Evolutionary conservation across 1,140 invertebrate genomes (phyloP).

Genomic region (Papilio machaon): DNA sequence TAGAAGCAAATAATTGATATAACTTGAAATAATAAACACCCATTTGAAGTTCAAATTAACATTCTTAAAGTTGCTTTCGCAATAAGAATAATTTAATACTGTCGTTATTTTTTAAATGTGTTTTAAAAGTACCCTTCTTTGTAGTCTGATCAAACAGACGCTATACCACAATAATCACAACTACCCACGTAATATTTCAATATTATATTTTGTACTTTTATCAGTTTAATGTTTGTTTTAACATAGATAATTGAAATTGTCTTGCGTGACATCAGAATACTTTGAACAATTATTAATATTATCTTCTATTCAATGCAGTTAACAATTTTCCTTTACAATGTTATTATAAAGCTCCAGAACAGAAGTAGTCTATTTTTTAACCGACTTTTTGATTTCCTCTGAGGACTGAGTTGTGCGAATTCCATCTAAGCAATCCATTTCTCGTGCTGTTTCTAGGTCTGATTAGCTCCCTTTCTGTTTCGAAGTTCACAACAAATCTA

Average conservation of each 20-base stretch:
- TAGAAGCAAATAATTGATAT: not conserved
- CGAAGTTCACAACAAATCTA: too few relatives aligned
- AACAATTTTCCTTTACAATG: not conserved
- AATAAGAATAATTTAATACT: not conserved
- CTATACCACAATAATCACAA: not conserved
- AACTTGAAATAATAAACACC: not conserved
- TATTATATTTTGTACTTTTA: conserved; percentile 10
- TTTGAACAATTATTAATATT: not conserved
- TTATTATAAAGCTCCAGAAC: too few relatives aligned
- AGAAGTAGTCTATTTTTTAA: too few relatives aligned
- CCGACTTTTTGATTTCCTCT: too few relatives aligned
- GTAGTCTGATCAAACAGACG: not conserved
- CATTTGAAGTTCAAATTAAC: conserved; percentile 13
- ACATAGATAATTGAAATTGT: not conserved
- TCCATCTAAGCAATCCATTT: too few relatives aligned
- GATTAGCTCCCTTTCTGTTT: too few relatives aligned
- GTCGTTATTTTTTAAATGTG: not conserved
- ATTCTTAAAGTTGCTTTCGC: not conserved
- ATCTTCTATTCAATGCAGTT: not conserved
- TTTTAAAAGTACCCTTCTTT: conserved; percentile 21
- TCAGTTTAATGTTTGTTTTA: conserved; percentile 16
- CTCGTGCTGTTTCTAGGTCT: too few relatives aligned
- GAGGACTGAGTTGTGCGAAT: too few relatives aligned
- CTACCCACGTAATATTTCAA: conserved; percentile 12
- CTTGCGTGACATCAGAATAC: not conserved